Base-by-base conservation (phyloP, 2,113 vertebrate genomes). In the Andinoacara biseriatus region DNA sequence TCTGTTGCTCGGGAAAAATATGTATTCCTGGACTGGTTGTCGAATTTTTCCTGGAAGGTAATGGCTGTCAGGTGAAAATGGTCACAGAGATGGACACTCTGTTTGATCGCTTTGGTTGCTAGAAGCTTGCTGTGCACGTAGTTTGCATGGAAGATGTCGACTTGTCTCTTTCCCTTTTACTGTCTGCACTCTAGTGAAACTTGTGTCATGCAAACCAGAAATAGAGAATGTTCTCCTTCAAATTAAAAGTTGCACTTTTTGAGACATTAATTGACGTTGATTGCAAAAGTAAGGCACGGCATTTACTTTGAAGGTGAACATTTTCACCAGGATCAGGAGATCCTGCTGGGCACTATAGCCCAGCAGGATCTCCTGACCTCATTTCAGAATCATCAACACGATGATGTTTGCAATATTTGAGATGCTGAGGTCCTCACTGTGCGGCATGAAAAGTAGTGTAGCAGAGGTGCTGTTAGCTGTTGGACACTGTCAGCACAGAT, bases 401-500 rank as follows among this genome's bases (percentile, higher is more conserved):
- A 56, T 40, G 35, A 58, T n/a, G 59, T 84, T 72, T 74, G 54
- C 33, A 77, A 26, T 59, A 20, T 75, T 22, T 26, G 58, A 83
- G 60, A 29, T 4, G 22, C 54, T 49, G 61, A 69, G 29, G 0
- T 8, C 18, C 52, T 80, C 38, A 14, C 22, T 72, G 58, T 56
- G 56, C 76, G 33, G 38, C 56, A 29, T 20, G 62, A 38, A 3
- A 40, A 31, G 33, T 17, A 61, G 46, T 38, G 60, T 1, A 67
- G 67, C 67, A 26, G 76, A 35, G 58, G 10, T 0, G 29, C 24
- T 49, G 24, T 35, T 0, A 57, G 58, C 52, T 1, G 2, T 59
- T 72, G 13, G 65, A 52, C 17, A 20, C 18, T 7, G 9, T 20
- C 18, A 22, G 18, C 3, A 17, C 26, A 46, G 57, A 46, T 9